Evolutionary conservation across 1,140 invertebrate species (phyloP).

Genomic region (Cydia strobilella): DNA sequence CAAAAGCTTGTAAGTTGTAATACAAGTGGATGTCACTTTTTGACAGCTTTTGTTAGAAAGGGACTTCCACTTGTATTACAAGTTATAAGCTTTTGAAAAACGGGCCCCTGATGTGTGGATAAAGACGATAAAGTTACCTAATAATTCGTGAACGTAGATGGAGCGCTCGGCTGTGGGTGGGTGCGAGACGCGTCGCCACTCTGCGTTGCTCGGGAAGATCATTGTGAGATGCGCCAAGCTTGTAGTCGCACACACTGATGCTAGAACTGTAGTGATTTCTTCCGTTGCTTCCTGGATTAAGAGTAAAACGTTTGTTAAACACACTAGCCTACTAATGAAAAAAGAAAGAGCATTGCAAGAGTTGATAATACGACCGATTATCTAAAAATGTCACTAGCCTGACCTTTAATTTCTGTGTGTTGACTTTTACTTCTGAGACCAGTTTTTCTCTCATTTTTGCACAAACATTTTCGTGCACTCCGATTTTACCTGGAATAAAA

Average conservation of each 20-base stretch:
- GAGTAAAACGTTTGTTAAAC: not conserved
- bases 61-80: too few species aligned
- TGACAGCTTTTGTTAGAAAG: too few species aligned
- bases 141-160: constrained; percentile 82
- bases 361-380: too few species aligned
- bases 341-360: too few species aligned
- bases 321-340: too few species aligned
- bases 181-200: constrained; percentile 81
- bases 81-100: too few species aligned
- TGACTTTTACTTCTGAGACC: constrained; percentile 87
- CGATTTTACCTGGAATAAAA: constrained; percentile 68
- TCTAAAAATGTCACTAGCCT: not conserved
- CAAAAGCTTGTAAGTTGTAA: too few species aligned
- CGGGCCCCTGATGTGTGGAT: too few species aligned
- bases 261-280: constrained; percentile 85
- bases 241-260: constrained; percentile 85
- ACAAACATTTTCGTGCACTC: constrained; percentile 80
- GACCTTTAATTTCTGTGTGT: constrained; percentile 87
- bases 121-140: constrained; percentile 82
- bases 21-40: too few species aligned
- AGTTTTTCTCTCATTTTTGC: constrained; percentile 89
- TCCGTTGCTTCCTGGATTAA: constrained; percentile 82
- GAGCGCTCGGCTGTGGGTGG: constrained; percentile 64
- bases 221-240: constrained; percentile 88
- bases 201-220: constrained; percentile 85